Evolutionary conservation across 2,888 invertebrate genomes (phyloP).

Genomic region (Keiferia lycopersicella): DNA sequence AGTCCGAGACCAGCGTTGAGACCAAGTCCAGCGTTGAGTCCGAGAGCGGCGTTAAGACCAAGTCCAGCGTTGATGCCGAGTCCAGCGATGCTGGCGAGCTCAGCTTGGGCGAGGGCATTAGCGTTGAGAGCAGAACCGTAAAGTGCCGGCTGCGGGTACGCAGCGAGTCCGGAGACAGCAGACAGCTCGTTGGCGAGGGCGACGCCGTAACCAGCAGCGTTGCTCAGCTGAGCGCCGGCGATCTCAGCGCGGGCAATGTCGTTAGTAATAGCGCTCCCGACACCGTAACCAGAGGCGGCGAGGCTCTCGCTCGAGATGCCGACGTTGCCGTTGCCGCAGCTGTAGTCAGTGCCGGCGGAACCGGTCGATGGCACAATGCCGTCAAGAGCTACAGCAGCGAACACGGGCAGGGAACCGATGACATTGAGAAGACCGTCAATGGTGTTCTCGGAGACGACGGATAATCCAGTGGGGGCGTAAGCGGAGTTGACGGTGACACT

Average conservation of each 20-base stretch:
- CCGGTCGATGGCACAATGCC: constrained; percentile 41
- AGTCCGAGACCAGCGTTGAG: no score
- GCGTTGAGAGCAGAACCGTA: constrained; percentile 28
- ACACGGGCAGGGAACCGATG: constrained; percentile 42
- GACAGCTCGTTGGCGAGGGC: constrained; percentile 29
- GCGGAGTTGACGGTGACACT: constrained; percentile 39
- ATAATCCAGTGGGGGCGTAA: constrained; percentile 40
- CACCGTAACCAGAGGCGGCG: constrained; percentile 16
- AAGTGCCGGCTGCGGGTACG: constrained; percentile 23
- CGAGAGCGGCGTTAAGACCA: neutral
- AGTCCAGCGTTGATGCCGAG: constrained; percentile 5
- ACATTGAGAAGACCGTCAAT: constrained; percentile 43
- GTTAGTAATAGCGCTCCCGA: constrained; percentile 1
- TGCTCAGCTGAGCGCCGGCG: neutral
- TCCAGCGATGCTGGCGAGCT: constrained; percentile 2
- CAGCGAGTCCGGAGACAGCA: constrained; percentile 26
- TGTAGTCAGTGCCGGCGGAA: constrained; percentile 41
- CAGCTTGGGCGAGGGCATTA: neutral
- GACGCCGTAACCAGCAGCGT: constrained; percentile 22
- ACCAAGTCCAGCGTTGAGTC: no score
- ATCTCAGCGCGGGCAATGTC: neutral
- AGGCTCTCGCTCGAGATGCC: constrained; percentile 27
- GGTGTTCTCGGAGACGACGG: constrained; percentile 45
- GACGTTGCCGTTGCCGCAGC: constrained; percentile 40
- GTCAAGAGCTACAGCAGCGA: constrained; percentile 41